Conservation (phyloP, 2,113 vertebrate genomes). For the Calyptommatus sinebrachiatus region DNA sequence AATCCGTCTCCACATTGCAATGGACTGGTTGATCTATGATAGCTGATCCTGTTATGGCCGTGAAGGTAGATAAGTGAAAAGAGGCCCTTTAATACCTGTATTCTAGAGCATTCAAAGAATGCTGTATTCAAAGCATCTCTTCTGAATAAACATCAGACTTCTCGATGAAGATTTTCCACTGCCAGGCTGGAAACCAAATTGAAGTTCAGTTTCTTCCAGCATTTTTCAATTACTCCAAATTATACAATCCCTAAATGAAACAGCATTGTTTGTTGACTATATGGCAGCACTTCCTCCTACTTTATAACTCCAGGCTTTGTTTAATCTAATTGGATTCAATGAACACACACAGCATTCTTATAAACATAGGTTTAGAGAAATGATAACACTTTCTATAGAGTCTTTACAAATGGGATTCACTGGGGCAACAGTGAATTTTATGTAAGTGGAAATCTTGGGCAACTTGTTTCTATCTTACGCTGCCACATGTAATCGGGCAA, state of each 20-base stretch:
- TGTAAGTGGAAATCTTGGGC: not conserved
- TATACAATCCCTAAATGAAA: not conserved
- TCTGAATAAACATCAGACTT: not conserved
- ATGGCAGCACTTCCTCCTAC: not conserved
- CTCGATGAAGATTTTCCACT: not conserved
- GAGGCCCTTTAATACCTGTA: not conserved
- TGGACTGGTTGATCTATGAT: too few species aligned
- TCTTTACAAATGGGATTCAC: not conserved
- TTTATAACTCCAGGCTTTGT: not conserved
- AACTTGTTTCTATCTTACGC: too few species aligned
- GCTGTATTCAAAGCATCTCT: too few species aligned
- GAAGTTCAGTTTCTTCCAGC: not conserved
- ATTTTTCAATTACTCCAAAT: not conserved
- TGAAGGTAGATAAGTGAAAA: too few species aligned
- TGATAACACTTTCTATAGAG: not conserved
- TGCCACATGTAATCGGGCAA: not conserved
- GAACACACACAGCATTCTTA: not conserved
- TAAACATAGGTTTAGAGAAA: not conserved
- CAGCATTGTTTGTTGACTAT: not conserved
- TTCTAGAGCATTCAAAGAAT: too few species aligned
- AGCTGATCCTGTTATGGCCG: too few species aligned
- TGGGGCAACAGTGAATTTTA: not conserved
- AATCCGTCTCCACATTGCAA: too few species aligned
- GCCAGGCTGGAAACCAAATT: not conserved
- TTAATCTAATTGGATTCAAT: slow-evolving; percentile 1